These are phyloP conservation scores for Sebastes glaucus DNA, from an alignment of 2,797 vertebrate species.

Conservation along the genomic window DNA sequence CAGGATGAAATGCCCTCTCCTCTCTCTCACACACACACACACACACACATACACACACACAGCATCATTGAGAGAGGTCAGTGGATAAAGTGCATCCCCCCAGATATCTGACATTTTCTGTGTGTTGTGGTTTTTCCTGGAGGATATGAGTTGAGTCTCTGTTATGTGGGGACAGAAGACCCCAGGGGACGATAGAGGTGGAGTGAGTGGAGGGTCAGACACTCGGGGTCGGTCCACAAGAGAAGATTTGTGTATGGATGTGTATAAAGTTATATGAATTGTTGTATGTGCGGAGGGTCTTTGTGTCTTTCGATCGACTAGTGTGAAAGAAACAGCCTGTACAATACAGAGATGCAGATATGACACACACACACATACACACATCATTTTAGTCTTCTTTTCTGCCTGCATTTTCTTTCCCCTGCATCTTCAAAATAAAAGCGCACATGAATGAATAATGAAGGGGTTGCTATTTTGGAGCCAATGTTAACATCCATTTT, in stretches of 20 bases:
- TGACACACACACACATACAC: neutral
- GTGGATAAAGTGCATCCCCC: conserved; percentile 47
- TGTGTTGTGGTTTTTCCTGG: conserved; percentile 38
- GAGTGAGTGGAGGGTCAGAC: conserved; percentile 24
- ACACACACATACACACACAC: neutral
- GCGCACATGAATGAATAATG: conserved; percentile 38
- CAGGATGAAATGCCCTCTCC: neutral
- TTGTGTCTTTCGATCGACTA: neutral
- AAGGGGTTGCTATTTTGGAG: conserved; percentile 43
- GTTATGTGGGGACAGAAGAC: conserved; percentile 28
- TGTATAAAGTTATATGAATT: neutral
- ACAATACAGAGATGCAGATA: neutral
- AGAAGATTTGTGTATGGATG: neutral
- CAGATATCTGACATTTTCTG: conserved; percentile 62
- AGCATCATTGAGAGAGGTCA: conserved; percentile 41
- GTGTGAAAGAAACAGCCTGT: neutral
- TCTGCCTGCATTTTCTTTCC: conserved; percentile 2
- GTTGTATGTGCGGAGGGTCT: neutral
- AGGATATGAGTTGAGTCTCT: conserved; percentile 31
- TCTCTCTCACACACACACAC: neutral
- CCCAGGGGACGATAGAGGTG: conserved; percentile 14
- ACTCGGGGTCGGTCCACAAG: neutral
- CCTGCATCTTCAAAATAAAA: conserved; percentile 41
- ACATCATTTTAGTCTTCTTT: no score
- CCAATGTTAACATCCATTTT: conserved; percentile 54